Percentiles rank a stretch among this genome's conserved stretches.
Evolutionary conservation across 2,113 vertebrate genomes (phyloP).

Genomic region (Cyprinodon variegatus): DNA sequence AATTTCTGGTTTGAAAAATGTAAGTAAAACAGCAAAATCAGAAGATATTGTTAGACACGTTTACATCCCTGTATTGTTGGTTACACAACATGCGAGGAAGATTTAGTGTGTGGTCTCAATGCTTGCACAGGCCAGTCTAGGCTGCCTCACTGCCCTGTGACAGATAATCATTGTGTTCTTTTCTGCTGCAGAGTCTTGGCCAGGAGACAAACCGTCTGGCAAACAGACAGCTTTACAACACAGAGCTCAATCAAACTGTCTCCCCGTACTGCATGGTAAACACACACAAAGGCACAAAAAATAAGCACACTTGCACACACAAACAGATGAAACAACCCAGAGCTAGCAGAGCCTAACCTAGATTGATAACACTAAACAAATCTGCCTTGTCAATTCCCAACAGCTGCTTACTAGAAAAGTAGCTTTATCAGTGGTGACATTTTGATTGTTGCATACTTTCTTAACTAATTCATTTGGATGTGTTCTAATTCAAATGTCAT

Average conservation of each 20-base stretch:
- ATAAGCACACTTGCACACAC: constrained; percentile 39
- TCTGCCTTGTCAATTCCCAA: constrained; percentile 65
- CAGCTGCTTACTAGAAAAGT: constrained; percentile 47
- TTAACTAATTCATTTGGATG: constrained; percentile 72
- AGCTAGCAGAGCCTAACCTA: constrained; percentile 72
- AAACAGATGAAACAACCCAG: constrained; percentile 51
- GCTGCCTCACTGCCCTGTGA: constrained; percentile 67
- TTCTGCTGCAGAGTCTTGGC: constrained; percentile 74
- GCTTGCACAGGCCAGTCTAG: constrained; percentile 38
- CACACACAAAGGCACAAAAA: constrained; percentile 35
- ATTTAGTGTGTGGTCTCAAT: constrained; percentile 56
- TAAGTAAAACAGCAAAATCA: not conserved
- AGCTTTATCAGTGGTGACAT: constrained; percentile 70
- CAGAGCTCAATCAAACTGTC: constrained; percentile 78
- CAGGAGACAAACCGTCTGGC: constrained; percentile 77
- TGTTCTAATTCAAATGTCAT: constrained; percentile 73
- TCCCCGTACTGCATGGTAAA: constrained; percentile 65
- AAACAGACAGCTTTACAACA: constrained; percentile 79
- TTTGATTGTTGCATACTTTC: constrained; percentile 71
- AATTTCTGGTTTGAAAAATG: not conserved
- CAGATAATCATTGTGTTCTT: constrained; percentile 80
- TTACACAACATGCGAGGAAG: constrained; percentile 22
- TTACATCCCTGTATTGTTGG: constrained; percentile 7
- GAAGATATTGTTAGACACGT: not conserved
- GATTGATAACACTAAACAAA: constrained; percentile 79